phyloP scores from a whole-genome alignment of 2,113 vertebrate species.

The Ciconia maguari region DNA sequence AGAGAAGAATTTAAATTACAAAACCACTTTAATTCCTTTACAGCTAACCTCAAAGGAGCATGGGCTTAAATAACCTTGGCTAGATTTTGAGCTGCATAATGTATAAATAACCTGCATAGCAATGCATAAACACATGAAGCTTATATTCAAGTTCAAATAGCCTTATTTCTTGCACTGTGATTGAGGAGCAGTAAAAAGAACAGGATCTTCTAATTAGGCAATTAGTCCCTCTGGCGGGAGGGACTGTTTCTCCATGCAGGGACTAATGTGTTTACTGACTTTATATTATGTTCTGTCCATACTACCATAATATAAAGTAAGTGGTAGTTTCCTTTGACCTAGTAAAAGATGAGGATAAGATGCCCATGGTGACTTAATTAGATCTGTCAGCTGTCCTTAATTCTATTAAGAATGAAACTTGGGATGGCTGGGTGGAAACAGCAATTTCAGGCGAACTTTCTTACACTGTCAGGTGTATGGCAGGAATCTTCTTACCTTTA shows the following conservation, averaged over 20 bases:
- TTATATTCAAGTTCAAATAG: not conserved
- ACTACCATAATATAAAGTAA: not conserved
- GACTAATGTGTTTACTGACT: not conserved
- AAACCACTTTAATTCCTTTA: not conserved
- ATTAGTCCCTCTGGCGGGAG: not conserved
- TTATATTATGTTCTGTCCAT: not conserved
- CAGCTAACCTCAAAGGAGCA: not conserved
- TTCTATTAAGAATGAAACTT: not conserved
- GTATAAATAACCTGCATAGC: not conserved
- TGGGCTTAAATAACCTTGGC: constrained; percentile 11
- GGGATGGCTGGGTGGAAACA: not conserved
- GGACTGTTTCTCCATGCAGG: not conserved
- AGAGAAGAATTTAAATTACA: constrained; percentile 7
- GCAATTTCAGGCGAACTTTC: not conserved
- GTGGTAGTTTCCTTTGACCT: not conserved
- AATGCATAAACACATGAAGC: not conserved
- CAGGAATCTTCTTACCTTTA: not conserved
- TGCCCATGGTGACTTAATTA: not conserved
- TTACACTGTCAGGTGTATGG: not conserved
- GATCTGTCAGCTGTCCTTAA: not conserved
- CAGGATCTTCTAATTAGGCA: not conserved
- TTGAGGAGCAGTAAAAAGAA: not conserved
- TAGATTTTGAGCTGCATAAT: not conserved
- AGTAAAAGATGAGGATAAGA: not conserved
- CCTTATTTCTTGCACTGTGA: not conserved